Conservation (phyloP, 23 tunicate species). For the Clavelina lepadiformis region DNA sequence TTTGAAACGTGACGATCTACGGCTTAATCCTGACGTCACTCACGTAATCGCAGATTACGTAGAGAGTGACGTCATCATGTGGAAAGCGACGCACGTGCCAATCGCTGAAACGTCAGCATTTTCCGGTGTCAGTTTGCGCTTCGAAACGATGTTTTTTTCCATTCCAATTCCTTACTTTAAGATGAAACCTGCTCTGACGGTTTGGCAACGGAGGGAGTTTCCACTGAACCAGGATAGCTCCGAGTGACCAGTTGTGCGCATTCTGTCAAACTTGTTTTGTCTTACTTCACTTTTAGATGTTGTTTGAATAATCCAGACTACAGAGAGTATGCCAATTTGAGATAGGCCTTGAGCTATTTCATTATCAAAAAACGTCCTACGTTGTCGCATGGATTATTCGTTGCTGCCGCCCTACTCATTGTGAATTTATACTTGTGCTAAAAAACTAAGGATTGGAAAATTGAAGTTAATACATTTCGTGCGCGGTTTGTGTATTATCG, state of each 20-base stretch:
- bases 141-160: background rate
- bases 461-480: no score
- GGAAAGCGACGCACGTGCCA: constrained; percentile 4
- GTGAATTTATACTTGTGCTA: no score
- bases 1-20: background rate
- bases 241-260: background rate
- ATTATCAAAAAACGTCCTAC: no score
- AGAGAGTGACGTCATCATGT: background rate
- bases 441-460: no score
- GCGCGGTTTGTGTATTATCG: no score
- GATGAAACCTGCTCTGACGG: constrained; percentile 3
- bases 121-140: constrained; percentile 3
- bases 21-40: constrained; percentile 1
- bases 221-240: no score
- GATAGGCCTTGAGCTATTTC: no score
- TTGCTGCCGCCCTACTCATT: no score
- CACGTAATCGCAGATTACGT: constrained; percentile 23
- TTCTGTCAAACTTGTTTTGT: background rate
- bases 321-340: no score
- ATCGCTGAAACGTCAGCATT: background rate
- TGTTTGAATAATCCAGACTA: no score
- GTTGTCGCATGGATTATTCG: no score
- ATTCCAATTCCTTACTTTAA: background rate
- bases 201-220: constrained; percentile 13
- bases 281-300: no score